Evolutionary conservation across 2,888 invertebrate species (phyloP).

Genomic region (Tachystola acroxantha): DNA sequence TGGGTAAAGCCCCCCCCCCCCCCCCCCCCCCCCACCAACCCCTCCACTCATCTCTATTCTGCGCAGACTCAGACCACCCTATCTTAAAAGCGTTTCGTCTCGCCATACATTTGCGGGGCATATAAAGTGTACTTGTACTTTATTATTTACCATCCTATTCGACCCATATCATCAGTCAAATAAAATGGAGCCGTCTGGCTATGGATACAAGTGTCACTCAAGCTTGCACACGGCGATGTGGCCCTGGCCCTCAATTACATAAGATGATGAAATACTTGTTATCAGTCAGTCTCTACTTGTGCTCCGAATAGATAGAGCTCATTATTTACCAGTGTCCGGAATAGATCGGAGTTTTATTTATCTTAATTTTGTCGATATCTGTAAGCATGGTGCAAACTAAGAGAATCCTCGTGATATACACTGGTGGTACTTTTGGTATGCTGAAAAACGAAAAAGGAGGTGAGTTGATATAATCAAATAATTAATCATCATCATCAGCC

Average conservation of each 20-base stretch:
- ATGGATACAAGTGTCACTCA: too few relatives aligned
- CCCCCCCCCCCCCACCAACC: too few relatives aligned
- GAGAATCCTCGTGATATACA: conserved; percentile 82
- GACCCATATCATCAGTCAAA: too few relatives aligned
- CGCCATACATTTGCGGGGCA: too few relatives aligned
- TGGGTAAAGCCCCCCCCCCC: too few relatives aligned
- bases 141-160: too few relatives aligned
- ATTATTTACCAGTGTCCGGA: not conserved
- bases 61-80: too few relatives aligned
- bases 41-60: too few relatives aligned
- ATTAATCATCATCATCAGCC: too few relatives aligned
- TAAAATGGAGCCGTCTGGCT: too few relatives aligned
- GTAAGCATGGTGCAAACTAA: conserved; percentile 42
- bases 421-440: conserved; percentile 99
- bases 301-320: not conserved
- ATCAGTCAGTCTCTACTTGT: not conserved
- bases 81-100: too few relatives aligned
- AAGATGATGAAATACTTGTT: not conserved
- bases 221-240: conserved; percentile 1
- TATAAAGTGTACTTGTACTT: too few relatives aligned
- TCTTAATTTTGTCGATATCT: not conserved
- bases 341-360: not conserved
- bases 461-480: conserved; percentile 54
- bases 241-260: not conserved
- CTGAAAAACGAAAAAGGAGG: conserved; percentile 88